Conservation (phyloP, 2,797 vertebrate genomes). For the Petrocephalus schoutedeni region DNA sequence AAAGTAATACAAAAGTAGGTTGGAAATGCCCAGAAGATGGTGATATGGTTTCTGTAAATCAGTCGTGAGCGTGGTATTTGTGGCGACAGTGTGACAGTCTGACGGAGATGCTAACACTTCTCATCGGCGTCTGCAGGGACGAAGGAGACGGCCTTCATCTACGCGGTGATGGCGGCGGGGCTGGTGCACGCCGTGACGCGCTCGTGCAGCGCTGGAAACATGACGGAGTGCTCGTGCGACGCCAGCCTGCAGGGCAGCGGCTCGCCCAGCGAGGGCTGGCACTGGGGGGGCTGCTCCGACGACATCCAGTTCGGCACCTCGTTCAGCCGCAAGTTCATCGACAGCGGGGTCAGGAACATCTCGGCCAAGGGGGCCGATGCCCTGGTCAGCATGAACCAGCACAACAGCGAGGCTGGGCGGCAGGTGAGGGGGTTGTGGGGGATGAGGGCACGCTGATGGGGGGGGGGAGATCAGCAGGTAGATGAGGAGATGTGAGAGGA, state of each 20-base stretch:
- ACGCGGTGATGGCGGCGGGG: constrained; percentile 80
- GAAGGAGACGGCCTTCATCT: constrained; percentile 87
- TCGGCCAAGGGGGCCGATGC: constrained; percentile 52
- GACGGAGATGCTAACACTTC: neutral
- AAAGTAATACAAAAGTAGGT: neutral
- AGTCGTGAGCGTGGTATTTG: neutral
- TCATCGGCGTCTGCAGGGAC: constrained; percentile 61
- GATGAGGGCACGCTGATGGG: neutral
- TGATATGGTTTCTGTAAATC: neutral
- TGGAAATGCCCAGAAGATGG: neutral
- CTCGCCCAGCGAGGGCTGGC: constrained; percentile 75
- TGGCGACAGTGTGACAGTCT: neutral
- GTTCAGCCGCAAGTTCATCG: constrained; percentile 87
- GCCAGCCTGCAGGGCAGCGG: constrained; percentile 61
- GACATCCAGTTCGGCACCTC: constrained; percentile 81
- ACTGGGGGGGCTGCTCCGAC: constrained; percentile 95
- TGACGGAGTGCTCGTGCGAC: constrained; percentile 90
- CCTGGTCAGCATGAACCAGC: constrained; percentile 71
- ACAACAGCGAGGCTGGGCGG: constrained; percentile 89
- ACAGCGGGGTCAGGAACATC: constrained; percentile 54
- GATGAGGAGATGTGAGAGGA: neutral
- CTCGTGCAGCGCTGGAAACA: constrained; percentile 84
- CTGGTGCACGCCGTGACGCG: constrained; percentile 85
- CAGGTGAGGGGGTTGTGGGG: constrained; percentile 66
- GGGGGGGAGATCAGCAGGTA: neutral